Evolutionary conservation across 1,140 invertebrate genomes (phyloP), one percentile per base, ranked within the genome.

Genomic region (Manduca sexta): DNA sequence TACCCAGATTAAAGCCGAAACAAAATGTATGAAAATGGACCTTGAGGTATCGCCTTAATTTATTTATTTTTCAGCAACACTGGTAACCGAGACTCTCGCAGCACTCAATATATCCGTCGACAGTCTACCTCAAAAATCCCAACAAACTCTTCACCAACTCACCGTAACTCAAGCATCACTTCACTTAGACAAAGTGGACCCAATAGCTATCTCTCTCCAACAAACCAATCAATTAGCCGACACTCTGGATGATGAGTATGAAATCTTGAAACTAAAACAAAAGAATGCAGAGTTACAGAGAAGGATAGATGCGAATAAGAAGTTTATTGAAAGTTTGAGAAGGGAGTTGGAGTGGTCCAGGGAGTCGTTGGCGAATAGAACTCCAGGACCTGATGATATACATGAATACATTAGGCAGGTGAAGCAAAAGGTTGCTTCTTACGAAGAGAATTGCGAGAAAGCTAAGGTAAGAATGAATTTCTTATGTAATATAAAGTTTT

Each of bases 261-360:
- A 80, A 35, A 71, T 81, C 15, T 46, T 86, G 1, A 71, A 79
- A 48, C 41, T 86, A 7, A 69, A 71, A 35, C 83, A 84, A 35
- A 74, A 78, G 15, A 81, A 80, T 43, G 52, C 46, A 1, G 58
- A 70, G 45, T 45, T 82, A 11, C 70, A 80, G 60, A 45, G 18
- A 37, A 67, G 72, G 61, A 81, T 83, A 10, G 61, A 74, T n/a
- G 60, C 71, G 21, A 79, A 83, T 49, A 63, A 64, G 8, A 76
- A 59, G 46, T 74, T 78, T 54, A 45, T 87, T 33, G 65, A 76
- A 0, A 64, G 61, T n/a, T 48, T 84, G 31, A 72, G 63, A 45
- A 67, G 57, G 14, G 83, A 86, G 42, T 66, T 87, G 51, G 56
- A 69, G 4, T 33, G 18, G 29, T 83, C 74, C 0, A 77, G 56